Base-by-base conservation (phyloP, 2,113 vertebrate genomes). In the Microcebus tavaratra region DNA sequence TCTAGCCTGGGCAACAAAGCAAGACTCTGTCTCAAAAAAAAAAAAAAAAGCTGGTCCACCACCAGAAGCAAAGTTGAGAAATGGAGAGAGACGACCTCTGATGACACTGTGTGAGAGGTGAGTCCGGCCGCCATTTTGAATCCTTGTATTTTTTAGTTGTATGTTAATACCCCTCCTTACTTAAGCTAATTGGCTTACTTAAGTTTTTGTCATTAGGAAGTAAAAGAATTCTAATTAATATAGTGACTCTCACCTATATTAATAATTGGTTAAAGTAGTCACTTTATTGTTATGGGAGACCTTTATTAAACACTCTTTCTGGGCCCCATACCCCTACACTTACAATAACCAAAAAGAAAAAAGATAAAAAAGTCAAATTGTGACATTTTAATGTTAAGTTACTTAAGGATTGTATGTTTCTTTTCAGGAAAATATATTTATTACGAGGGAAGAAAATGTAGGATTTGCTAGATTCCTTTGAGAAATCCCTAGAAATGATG, bases 381-480 rank as follows among this genome's bases (percentile, higher is more conserved):
- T 48, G 36, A 61, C 20, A 21, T 84, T 84, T 80, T 50, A 79
- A 72, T 72, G 78, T 85, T 63, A 89, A 91, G 29, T 80, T 42
- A 61, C 18, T 84, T 89, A 91, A 73, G 45, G 80, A 80, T 1
- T 73, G 11, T 70, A 75, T 81, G n/a, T 29, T 72, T 6, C 20
- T 34, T 85, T 84, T 92, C 29, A 94, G 67, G 15, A 59, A 94
- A 90, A 86, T 48, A 73, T 68, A 34, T 91, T 94, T 85, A 68
- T 76, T 86, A 81, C 5, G n/a, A 29, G n/a, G 73, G 39, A 72
- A 81, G 76, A 91, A 70, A 95, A 65, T 34, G 31, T 21, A 92
- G 18, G n/a, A 76, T 94, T 86, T 76, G 23, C 34, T 80, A 55
- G 53, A 12, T 80, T 92, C 25, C 59, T 67, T 67, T 92, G 67